Percentiles rank a stretch among this genome's conserved stretches.
These are phyloP conservation scores for Capitulum mitella DNA, from an alignment of 2,888 invertebrate genomes.

Conservation along the genomic window DNA sequence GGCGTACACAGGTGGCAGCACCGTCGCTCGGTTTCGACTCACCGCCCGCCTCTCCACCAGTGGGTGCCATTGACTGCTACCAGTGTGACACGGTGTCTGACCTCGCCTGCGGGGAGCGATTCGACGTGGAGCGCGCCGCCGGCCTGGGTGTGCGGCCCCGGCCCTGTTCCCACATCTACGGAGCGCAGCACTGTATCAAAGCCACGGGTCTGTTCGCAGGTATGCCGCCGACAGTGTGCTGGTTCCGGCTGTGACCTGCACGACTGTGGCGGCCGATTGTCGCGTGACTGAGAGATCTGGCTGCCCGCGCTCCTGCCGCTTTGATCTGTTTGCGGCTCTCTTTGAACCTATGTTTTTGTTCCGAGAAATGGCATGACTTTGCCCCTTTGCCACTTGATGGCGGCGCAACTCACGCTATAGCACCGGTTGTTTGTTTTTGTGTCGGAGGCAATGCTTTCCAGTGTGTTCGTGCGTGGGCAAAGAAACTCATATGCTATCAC, in stretches of 20 bases:
- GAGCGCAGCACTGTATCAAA: neutral
- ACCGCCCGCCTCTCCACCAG: too few species aligned
- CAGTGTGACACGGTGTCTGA: neutral
- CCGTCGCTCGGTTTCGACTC: neutral
- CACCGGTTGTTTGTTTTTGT: too few species aligned
- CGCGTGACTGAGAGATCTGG: neutral
- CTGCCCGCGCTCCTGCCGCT: neutral
- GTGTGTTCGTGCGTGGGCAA: too few species aligned
- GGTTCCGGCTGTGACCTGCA: neutral
- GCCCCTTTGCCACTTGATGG: too few species aligned
- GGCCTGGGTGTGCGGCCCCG: neutral
- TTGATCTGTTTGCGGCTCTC: neutral
- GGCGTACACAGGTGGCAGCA: neutral
- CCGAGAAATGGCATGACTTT: too few species aligned
- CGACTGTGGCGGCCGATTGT: neutral
- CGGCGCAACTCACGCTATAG: too few species aligned
- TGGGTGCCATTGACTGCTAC: neutral
- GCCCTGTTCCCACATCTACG: neutral
- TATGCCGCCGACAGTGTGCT: neutral
- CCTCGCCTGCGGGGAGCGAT: neutral
- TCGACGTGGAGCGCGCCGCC: neutral
- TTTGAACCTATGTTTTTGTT: neutral
- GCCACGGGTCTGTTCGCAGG: neutral
- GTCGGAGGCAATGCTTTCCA: too few species aligned
- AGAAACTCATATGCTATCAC: too few species aligned